Percentiles rank a stretch among this genome's conserved stretches.
Conservation (phyloP, 1,140 invertebrate species). For the Eciton burchellii region DNA sequence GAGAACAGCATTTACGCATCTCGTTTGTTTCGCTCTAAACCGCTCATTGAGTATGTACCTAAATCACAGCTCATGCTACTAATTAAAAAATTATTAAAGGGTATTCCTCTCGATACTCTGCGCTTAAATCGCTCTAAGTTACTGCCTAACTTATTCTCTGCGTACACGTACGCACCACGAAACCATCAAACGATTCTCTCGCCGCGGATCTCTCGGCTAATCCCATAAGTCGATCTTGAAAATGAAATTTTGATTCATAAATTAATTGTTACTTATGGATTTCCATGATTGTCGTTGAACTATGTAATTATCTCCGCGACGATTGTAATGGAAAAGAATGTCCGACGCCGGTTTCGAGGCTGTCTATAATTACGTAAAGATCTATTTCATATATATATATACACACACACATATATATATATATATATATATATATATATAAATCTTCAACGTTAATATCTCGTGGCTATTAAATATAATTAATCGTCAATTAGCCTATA, state of each 20-base stretch:
- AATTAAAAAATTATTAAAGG: slow-evolving; percentile 82
- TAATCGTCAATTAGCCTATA: slow-evolving; percentile 59
- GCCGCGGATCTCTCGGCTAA: not conserved
- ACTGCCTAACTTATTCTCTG: slow-evolving; percentile 57
- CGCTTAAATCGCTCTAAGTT: slow-evolving; percentile 67
- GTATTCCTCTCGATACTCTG: slow-evolving; percentile 69
- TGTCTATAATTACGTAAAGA: slow-evolving; percentile 11
- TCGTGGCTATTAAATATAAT: slow-evolving; percentile 73
- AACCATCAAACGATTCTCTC: not conserved
- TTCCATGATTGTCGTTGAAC: not conserved
- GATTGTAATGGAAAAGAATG: not conserved
- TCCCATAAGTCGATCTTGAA: not conserved
- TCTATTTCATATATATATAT: slow-evolving; percentile 5
- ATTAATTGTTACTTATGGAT: slow-evolving; percentile 6
- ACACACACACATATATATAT: slow-evolving; percentile 48
- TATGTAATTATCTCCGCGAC: not conserved
- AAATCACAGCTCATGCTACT: slow-evolving; percentile 86
- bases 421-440: slow-evolving; percentile 54
- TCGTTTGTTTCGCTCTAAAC: slow-evolving; percentile 65
- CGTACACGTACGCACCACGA: slow-evolving; percentile 6
- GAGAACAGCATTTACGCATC: slow-evolving; percentile 40
- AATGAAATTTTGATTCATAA: not conserved
- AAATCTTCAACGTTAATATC: slow-evolving; percentile 68
- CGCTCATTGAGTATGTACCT: slow-evolving; percentile 84
- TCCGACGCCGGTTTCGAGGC: not conserved